Evolutionary conservation across 30 jellyfish, hydroid and myxozoan species (phyloP).

Genomic region (Cassiopea xamachana): DNA sequence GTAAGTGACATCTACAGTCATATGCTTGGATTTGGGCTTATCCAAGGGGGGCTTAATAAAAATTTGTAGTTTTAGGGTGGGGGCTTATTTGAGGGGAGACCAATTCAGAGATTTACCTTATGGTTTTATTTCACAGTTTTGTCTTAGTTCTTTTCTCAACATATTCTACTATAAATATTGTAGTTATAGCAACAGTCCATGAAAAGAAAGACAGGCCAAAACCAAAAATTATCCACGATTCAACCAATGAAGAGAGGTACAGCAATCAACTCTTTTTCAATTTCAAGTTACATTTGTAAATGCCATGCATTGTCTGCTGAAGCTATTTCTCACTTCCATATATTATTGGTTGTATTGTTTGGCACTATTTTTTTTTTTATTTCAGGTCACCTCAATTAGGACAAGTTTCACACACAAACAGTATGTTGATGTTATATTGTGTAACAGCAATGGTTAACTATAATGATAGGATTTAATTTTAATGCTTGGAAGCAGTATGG

Average conservation of each 20-base stretch:
- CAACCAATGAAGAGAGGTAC: neutral
- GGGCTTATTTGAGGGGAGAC: too few relatives aligned
- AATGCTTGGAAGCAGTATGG: too few relatives aligned
- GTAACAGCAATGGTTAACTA: neutral
- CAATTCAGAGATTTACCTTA: too few relatives aligned
- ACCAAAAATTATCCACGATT: neutral
- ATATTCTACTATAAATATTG: neutral
- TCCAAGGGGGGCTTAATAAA: too few relatives aligned
- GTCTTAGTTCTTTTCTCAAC: neutral
- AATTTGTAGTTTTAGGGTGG: too few relatives aligned
- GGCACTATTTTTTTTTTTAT: neutral
- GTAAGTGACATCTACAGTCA: too few relatives aligned
- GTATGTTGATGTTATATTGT: neutral
- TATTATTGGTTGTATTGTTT: too few relatives aligned
- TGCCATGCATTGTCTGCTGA: too few relatives aligned
- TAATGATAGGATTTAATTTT: too few relatives aligned
- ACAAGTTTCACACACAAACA: neutral
- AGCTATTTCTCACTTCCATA: neutral
- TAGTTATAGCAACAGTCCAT: slow-evolving; percentile 1
- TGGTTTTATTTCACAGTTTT: neutral
- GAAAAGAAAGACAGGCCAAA: neutral
- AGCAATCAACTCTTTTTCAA: neutral
- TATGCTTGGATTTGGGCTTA: too few relatives aligned
- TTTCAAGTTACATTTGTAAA: neutral
- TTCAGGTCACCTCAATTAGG: neutral